Percentiles rank a stretch among this genome's conserved stretches.
Evolutionary conservation across 2,113 vertebrate genomes (phyloP).

Genomic region (Oreochromis niloticus): DNA sequence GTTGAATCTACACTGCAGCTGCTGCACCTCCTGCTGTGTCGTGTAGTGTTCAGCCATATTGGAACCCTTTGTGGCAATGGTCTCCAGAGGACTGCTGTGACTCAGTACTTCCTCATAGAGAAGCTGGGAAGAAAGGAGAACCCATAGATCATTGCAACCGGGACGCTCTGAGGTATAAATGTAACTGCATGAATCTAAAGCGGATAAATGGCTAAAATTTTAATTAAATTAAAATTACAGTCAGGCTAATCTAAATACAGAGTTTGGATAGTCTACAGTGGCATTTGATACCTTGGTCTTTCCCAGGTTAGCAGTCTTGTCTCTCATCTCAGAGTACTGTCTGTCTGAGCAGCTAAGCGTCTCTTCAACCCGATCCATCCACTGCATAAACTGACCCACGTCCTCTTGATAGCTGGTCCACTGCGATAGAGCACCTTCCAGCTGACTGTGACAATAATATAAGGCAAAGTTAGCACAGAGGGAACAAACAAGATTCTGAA

Average conservation of each 20-base stretch:
- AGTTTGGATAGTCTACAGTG: neutral
- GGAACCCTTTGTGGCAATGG: slow-evolving; percentile 85
- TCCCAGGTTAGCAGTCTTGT: slow-evolving; percentile 85
- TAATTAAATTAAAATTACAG: neutral
- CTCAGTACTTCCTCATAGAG: slow-evolving; percentile 91
- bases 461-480: neutral
- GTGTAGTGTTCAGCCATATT: slow-evolving; percentile 87
- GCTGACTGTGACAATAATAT: slow-evolving; percentile 75
- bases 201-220: neutral
- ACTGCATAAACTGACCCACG: slow-evolving; percentile 85
- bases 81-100: slow-evolving; percentile 85
- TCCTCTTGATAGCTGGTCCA: slow-evolving; percentile 99
- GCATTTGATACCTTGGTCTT: slow-evolving; percentile 82
- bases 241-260: neutral
- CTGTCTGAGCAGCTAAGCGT: slow-evolving; percentile 79
- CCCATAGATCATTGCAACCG: neutral
- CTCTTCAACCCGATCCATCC: slow-evolving; percentile 89
- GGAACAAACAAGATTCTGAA: neutral
- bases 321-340: slow-evolving; percentile 84
- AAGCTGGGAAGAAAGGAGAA: slow-evolving; percentile 72
- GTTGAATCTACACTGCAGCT: slow-evolving; percentile 83
- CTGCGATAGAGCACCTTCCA: slow-evolving; percentile 91
- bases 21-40: slow-evolving; percentile 87
- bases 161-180: neutral
- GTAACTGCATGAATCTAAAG: neutral